phyloP scores from a whole-genome alignment of 2,888 invertebrate genomes.

The Polydrusus cervinus region DNA sequence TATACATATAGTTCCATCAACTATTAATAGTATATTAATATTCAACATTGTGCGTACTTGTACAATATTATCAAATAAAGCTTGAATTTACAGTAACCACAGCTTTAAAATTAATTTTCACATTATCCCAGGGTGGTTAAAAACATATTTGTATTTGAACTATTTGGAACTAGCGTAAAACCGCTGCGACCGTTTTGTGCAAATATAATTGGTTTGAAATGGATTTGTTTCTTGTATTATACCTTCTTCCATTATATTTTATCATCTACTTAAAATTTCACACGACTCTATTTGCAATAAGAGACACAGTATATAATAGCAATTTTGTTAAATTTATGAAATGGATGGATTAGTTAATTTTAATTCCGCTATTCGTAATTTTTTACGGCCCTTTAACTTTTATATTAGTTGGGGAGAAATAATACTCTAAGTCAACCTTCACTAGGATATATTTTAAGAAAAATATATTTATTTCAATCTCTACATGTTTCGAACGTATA shows the following conservation, averaged over 20 bases:
- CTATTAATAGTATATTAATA: neutral
- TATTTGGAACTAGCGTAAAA: neutral
- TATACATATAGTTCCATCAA: too few relatives aligned
- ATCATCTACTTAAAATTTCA: neutral
- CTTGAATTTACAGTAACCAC: neutral
- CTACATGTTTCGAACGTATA: too few relatives aligned
- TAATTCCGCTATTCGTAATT: too few relatives aligned
- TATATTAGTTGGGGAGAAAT: too few relatives aligned
- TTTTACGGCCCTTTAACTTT: too few relatives aligned
- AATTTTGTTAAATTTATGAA: too few relatives aligned
- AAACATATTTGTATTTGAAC: neutral
- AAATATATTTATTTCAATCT: too few relatives aligned
- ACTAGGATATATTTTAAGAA: too few relatives aligned
- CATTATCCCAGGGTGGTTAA: neutral
- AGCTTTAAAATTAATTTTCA: constrained; percentile 21
- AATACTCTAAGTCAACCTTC: too few relatives aligned
- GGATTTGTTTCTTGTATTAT: neutral
- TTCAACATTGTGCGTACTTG: neutral
- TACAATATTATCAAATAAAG: neutral
- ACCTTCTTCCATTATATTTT: constrained; percentile 7
- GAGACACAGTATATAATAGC: too few relatives aligned
- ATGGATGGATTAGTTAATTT: too few relatives aligned
- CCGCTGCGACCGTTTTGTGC: constrained; percentile 12
- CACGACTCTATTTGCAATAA: neutral
- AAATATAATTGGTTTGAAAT: constrained; percentile 10